These are phyloP conservation scores for Drosophila eugracilis DNA, from an alignment of 1,140 invertebrate genomes.

Conservation along the genomic window DNA sequence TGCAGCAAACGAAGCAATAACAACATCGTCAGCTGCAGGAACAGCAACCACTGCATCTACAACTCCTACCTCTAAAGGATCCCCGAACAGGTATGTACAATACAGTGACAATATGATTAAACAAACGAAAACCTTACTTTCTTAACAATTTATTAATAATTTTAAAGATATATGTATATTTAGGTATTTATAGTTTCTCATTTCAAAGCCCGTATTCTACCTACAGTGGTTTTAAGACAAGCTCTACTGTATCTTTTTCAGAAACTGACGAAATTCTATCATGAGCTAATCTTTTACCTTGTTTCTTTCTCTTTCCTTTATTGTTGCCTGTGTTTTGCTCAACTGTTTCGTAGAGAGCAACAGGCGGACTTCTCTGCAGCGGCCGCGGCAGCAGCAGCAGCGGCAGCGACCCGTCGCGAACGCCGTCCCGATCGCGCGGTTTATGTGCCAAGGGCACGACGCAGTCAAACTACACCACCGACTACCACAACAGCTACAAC, in stretches of 20 bases:
- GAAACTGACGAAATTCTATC: slow-evolving; percentile 57
- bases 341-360: slow-evolving; percentile 65
- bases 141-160: too few relatives aligned
- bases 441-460: slow-evolving; percentile 90
- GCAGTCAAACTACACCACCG: slow-evolving; percentile 86
- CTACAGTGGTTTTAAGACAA: too few relatives aligned
- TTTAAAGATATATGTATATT: too few relatives aligned
- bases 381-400: slow-evolving; percentile 19
- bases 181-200: too few relatives aligned
- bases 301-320: slow-evolving; percentile 29
- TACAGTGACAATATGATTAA: neutral
- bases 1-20: slow-evolving; percentile 45
- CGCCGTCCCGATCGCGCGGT: slow-evolving; percentile 91
- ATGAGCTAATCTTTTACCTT: slow-evolving; percentile 46
- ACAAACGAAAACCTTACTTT: too few relatives aligned
- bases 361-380: slow-evolving; percentile 32
- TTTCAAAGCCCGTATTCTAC: too few relatives aligned
- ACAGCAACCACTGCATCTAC: slow-evolving; percentile 33
- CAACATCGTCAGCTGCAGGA: slow-evolving; percentile 45
- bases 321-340: slow-evolving; percentile 70
- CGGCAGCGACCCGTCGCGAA: slow-evolving; percentile 81
- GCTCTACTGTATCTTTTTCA: slow-evolving; percentile 7
- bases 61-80: slow-evolving; percentile 55
- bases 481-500: slow-evolving; percentile 62
- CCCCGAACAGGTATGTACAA: slow-evolving; percentile 43